phyloP scores from a whole-genome alignment of 53 echinoderm and acorn worm genomes.

The Paracentrotus lividus region DNA sequence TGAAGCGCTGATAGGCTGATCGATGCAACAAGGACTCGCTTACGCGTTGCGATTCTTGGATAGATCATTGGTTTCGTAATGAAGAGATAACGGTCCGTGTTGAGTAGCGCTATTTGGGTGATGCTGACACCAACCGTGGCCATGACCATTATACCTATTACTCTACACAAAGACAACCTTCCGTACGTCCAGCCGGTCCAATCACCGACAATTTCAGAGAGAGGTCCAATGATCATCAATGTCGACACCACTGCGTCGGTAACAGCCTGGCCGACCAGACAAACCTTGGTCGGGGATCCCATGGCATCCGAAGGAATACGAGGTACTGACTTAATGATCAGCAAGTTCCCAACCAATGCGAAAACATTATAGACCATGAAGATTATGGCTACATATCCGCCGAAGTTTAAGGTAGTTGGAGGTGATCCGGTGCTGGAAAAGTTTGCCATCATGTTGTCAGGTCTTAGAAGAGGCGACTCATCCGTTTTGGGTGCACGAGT shows the following conservation, averaged over 20 bases:
- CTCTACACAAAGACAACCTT: not conserved
- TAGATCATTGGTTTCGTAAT: slow-evolving; percentile 22
- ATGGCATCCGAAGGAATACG: not conserved
- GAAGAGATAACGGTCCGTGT: slow-evolving; percentile 44
- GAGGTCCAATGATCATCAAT: not conserved
- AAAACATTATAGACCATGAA: no score
- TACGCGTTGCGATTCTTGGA: not conserved
- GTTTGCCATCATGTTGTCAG: no score
- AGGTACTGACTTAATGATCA: slow-evolving; percentile 19
- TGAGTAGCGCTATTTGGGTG: not conserved
- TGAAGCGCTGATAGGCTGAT: not conserved
- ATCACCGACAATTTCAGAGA: not conserved
- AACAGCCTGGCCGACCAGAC: not conserved
- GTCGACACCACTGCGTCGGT: not conserved
- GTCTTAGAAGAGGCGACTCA: no score
- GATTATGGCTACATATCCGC: no score
- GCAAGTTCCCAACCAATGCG: not conserved
- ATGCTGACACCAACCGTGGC: not conserved
- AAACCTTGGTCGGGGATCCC: not conserved
- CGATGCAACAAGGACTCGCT: not conserved
- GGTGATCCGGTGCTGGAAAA: no score
- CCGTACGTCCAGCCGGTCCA: not conserved
- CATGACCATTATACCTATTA: not conserved
- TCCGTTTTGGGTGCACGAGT: no score
- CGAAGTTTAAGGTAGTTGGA: no score